Conservation (phyloP, 1,140 invertebrate species). For the Drosophila parvula region DNA sequence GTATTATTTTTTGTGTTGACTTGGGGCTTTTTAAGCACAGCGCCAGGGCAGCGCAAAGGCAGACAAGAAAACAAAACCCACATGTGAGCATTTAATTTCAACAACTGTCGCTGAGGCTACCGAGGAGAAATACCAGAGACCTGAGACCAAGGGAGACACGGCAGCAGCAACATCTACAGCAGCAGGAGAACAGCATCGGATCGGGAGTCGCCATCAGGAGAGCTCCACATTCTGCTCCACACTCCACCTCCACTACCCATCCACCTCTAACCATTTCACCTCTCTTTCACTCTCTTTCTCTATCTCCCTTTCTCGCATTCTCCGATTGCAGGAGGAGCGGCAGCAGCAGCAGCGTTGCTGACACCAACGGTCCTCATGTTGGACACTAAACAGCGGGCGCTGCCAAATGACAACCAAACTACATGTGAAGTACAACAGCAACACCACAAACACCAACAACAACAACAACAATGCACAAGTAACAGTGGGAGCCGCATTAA, state of each 20-base stretch:
- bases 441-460: conserved; percentile 42
- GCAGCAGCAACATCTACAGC: conserved; percentile 29
- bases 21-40: conserved; percentile 38
- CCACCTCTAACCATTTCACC: conserved; percentile 2
- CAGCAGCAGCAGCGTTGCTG: conserved; percentile 55
- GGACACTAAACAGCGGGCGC: conserved; percentile 82
- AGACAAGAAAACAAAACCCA: conserved; percentile 76
- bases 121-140: conserved; percentile 69
- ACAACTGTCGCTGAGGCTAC: conserved; percentile 78
- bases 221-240: conserved; percentile 33
- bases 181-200: conserved; percentile 38
- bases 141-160: conserved; percentile 25
- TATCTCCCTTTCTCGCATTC: conserved; percentile 27
- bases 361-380: conserved; percentile 81
- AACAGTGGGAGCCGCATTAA: conserved; percentile 82
- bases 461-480: conserved; percentile 63
- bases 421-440: conserved; percentile 81
- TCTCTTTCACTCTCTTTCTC: conserved; percentile 1
- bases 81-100: conserved; percentile 83
- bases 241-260: background rate
- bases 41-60: conserved; percentile 21
- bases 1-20: conserved; percentile 22
- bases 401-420: conserved; percentile 82
- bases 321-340: conserved; percentile 31
- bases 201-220: conserved; percentile 17